A percentile compares a stretch with the other conserved stretches of the same genome.
Conservation (phyloP, 2,113 vertebrate species). For the Podocnemis expansa region DNA sequence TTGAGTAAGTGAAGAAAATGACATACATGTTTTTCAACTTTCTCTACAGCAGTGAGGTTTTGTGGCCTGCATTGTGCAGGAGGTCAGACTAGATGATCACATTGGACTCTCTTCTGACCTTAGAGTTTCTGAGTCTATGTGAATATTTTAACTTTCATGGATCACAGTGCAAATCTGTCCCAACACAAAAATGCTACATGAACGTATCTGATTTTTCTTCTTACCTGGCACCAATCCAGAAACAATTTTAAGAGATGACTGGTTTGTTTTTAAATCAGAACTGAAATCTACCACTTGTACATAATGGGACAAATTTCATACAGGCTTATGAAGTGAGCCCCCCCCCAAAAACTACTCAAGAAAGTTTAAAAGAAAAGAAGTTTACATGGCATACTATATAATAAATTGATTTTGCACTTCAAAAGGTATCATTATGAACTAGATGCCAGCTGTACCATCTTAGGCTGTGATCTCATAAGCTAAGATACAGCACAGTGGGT, state of each 20-base stretch:
- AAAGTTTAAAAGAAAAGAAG: not conserved
- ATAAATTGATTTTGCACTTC: not conserved
- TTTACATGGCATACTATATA: not conserved
- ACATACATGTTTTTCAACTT: not conserved
- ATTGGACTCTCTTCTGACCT: too few species aligned
- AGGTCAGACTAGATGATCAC: too few species aligned
- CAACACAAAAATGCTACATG: not conserved
- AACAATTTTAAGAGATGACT: not conserved
- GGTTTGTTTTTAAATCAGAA: constrained; percentile 26
- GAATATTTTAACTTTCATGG: not conserved
- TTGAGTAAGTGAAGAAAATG: not conserved
- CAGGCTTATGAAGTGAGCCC: not conserved
- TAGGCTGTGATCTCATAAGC: not conserved
- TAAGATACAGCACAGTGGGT: not conserved
- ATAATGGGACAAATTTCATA: not conserved
- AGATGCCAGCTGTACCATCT: not conserved
- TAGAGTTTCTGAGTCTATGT: too few species aligned
- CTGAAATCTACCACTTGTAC: not conserved
- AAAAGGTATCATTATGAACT: not conserved
- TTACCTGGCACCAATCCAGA: constrained; percentile 11
- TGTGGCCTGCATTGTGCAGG: too few species aligned
- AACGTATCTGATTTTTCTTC: constrained; percentile 16
- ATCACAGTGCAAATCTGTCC: not conserved
- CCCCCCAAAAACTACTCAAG: not conserved
- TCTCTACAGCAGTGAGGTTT: too few species aligned